Evolutionary conservation across 2,113 vertebrate species (phyloP).

Genomic region (Struthio camelus): DNA sequence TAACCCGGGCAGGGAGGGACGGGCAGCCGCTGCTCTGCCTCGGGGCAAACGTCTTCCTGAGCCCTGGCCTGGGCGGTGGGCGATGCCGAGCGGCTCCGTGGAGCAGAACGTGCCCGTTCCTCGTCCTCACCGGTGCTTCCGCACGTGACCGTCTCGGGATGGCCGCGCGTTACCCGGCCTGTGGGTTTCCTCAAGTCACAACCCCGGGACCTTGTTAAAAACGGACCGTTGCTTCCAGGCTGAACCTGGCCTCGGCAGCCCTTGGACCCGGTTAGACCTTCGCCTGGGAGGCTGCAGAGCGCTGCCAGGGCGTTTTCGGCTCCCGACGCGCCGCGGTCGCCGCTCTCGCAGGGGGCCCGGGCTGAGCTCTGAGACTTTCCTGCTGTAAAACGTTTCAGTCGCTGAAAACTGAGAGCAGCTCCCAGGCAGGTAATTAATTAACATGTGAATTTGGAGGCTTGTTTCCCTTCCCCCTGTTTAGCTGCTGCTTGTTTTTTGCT

Average conservation of each 20-base stretch:
- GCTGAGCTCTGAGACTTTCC: neutral
- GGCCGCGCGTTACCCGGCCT: neutral
- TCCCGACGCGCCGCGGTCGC: neutral
- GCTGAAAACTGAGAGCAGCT: slow-evolving; percentile 21
- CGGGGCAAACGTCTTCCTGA: too few relatives aligned
- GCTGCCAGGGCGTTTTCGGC: neutral
- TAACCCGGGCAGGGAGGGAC: too few relatives aligned
- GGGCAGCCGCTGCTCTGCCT: too few relatives aligned
- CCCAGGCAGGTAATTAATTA: slow-evolving; percentile 30
- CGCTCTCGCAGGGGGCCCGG: neutral
- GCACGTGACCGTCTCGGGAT: neutral
- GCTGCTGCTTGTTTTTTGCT: neutral
- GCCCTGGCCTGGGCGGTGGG: too few relatives aligned
- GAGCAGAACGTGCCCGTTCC: too few relatives aligned
- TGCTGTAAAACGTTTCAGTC: neutral
- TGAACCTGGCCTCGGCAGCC: slow-evolving; percentile 5
- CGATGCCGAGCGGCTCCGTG: too few relatives aligned
- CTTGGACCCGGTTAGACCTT: neutral
- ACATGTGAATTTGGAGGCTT: slow-evolving; percentile 9
- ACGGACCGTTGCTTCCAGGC: neutral
- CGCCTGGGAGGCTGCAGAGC: neutral
- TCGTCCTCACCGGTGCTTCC: too few relatives aligned
- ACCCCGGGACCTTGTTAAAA: neutral
- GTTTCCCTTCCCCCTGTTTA: neutral
- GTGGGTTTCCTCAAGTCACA: neutral